Conservation (phyloP, 1,140 invertebrate species). For the Plectrocnemia conspersa region DNA sequence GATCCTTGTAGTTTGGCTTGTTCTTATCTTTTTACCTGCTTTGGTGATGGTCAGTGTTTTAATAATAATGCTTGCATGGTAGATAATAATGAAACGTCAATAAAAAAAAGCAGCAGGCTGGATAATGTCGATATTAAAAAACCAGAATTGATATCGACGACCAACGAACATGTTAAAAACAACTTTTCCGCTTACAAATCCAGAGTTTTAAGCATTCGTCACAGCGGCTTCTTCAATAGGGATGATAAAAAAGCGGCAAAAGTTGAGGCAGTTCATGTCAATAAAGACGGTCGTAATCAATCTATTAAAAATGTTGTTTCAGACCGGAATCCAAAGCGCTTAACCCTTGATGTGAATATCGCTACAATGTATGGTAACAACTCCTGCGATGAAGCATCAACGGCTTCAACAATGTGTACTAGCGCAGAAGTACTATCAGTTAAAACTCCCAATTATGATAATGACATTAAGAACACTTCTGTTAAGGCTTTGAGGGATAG, state of each 20-base stretch:
- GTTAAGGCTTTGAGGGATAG: conserved; percentile 39
- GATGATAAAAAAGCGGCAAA: conserved; percentile 24
- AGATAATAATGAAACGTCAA: not conserved
- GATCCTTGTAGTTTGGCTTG: not conserved
- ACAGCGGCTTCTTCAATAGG: conserved; percentile 23
- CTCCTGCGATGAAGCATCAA: conserved; percentile 15
- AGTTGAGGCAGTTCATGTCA: conserved; percentile 2
- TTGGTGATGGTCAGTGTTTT: not conserved
- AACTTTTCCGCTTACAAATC: conserved; percentile 32
- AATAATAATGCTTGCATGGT: not conserved
- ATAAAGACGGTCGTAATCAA: not conserved
- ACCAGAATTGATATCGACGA: conserved; percentile 64
- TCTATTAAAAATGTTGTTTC: not conserved
- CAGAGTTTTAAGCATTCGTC: conserved; percentile 27
- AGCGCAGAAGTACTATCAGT: conserved; percentile 36
- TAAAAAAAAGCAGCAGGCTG: not conserved
- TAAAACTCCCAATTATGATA: conserved; percentile 26
- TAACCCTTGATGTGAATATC: not conserved
- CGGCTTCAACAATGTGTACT: conserved; percentile 25
- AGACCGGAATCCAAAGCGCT: not conserved
- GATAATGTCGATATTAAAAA: conserved; percentile 57
- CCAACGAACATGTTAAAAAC: conserved; percentile 50
- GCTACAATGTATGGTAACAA: not conserved
- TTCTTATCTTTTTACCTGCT: not conserved
- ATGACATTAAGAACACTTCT: conserved; percentile 25